Evolutionary conservation across 2,797 vertebrate genomes (phyloP).

Genomic region (Vultur gryphus): DNA sequence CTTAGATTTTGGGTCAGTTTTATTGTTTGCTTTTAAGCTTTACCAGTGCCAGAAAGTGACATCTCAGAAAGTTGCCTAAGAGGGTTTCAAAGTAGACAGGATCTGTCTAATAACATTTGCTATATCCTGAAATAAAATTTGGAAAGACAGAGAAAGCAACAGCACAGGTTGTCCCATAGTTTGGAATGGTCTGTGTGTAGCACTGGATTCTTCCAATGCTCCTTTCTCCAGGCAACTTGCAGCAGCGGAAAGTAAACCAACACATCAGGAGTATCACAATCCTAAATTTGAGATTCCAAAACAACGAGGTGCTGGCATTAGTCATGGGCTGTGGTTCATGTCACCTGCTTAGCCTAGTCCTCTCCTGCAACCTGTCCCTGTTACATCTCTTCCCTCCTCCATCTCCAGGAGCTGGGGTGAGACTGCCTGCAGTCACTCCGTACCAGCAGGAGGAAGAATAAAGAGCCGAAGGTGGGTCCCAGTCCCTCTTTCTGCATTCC

Average conservation of each 20-base stretch:
- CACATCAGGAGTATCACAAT: not conserved
- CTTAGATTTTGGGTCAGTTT: not conserved
- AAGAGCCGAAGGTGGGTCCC: not conserved
- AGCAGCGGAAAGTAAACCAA: not conserved
- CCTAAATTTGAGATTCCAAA: not conserved
- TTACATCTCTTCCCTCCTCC: not conserved
- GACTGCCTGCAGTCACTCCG: not conserved
- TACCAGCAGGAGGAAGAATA: not conserved
- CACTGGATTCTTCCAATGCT: not conserved
- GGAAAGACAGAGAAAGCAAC: not conserved
- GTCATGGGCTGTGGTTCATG: not conserved
- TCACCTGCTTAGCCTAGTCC: not conserved
- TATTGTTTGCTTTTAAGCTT: not conserved
- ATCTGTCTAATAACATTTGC: not conserved
- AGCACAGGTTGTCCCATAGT: not conserved
- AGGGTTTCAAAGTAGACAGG: not conserved
- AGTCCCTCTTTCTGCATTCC: not conserved
- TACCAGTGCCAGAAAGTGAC: not conserved
- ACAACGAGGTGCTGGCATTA: not conserved
- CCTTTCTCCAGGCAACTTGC: not conserved
- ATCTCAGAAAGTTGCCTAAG: not conserved
- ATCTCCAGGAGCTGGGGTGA: not conserved
- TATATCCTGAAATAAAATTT: not conserved
- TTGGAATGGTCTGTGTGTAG: not conserved
- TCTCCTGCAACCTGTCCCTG: not conserved